Evolutionary conservation across 2,113 vertebrate species (phyloP).

Genomic region (Neolamprologus variostigma): DNA sequence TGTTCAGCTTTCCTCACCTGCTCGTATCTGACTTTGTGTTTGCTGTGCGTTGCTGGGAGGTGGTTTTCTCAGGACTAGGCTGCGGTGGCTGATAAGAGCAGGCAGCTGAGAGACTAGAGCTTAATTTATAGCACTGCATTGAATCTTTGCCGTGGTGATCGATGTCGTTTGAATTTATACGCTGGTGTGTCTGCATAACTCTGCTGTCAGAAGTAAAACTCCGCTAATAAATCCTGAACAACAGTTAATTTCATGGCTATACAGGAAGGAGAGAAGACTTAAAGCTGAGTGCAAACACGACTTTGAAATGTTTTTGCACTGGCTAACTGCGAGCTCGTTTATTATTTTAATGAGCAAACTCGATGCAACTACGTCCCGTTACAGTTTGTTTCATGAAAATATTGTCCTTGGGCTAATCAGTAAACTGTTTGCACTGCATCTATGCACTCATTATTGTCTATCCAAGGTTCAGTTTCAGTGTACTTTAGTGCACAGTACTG

Average conservation of each 20-base stretch:
- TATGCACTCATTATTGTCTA: neutral
- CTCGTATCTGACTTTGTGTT: neutral
- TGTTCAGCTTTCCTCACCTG: neutral
- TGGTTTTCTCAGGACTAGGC: neutral
- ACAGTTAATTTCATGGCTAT: neutral
- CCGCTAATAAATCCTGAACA: neutral
- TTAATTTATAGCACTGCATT: neutral
- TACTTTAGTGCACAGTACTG: neutral
- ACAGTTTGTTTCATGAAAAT: neutral
- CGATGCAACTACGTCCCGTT: neutral
- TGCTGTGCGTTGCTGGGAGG: neutral
- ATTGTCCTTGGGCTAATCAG: neutral
- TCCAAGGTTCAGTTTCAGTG: neutral
- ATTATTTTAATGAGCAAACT: neutral
- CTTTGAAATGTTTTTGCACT: neutral
- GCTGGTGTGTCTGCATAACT: neutral
- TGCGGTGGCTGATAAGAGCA: neutral
- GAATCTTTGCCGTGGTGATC: neutral
- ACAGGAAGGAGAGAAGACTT: neutral
- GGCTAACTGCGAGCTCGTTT: rapidly evolving
- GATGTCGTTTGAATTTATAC: neutral
- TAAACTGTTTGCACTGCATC: neutral
- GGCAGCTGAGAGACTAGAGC: neutral
- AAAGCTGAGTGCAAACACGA: neutral
- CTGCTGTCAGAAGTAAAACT: neutral